Percentiles rank a stretch among this genome's conserved stretches.
Evolutionary conservation across 2,113 vertebrate genomes (phyloP).

Genomic region (Xenopus borealis): DNA sequence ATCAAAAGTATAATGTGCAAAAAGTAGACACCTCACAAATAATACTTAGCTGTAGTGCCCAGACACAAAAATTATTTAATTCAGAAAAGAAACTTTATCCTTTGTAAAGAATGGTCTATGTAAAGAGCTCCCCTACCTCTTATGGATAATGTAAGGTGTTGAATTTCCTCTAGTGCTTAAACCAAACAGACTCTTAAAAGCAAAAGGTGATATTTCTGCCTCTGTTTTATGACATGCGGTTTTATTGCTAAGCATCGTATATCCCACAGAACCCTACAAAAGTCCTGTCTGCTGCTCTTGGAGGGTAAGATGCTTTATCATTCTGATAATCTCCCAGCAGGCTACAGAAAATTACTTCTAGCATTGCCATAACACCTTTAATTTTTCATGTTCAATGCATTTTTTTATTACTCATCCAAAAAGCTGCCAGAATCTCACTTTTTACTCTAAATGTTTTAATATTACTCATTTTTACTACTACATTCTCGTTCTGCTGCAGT

Average conservation of each 20-base stretch:
- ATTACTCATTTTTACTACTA: slow-evolving; percentile 51
- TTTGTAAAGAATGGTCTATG: not conserved
- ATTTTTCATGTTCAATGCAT: slow-evolving; percentile 66
- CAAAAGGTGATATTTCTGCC: slow-evolving; percentile 62
- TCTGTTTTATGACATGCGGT: slow-evolving; percentile 66
- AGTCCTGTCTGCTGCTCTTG: slow-evolving; percentile 57
- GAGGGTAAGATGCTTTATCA: slow-evolving; percentile 59
- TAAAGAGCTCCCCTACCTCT: not conserved
- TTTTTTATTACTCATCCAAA: slow-evolving; percentile 59
- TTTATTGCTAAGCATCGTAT: slow-evolving; percentile 58
- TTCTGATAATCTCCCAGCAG: slow-evolving; percentile 59
- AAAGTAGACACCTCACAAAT: not conserved
- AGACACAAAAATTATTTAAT: not conserved
- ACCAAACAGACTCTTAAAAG: slow-evolving; percentile 62
- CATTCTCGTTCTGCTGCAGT: slow-evolving; percentile 45
- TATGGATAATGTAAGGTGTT: slow-evolving; percentile 47
- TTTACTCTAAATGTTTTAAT: slow-evolving; percentile 53
- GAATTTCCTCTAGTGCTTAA: slow-evolving; percentile 55
- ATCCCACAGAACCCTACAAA: slow-evolving; percentile 59
- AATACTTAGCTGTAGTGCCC: not conserved
- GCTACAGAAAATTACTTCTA: slow-evolving; percentile 62
- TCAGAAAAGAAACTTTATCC: not conserved
- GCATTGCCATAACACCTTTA: slow-evolving; percentile 60
- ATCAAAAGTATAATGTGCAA: too few species aligned
- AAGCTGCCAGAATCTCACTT: slow-evolving; percentile 56